Conservation (phyloP, 2,113 vertebrate genomes). For the Tautogolabrus adspersus region DNA sequence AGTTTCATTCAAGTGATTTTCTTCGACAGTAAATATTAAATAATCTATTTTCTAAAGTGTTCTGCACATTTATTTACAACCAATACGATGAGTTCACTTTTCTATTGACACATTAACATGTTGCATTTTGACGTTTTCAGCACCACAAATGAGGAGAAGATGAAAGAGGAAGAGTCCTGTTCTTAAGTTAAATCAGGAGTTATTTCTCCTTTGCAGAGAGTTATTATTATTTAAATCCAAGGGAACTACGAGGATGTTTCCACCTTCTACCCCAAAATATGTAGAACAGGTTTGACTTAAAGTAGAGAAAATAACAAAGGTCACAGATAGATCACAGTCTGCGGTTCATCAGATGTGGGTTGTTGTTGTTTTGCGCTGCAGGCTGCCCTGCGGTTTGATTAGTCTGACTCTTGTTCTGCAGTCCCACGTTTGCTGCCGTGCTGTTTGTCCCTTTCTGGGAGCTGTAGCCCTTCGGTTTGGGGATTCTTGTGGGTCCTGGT, state of each 20-base stretch:
- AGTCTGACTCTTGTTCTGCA: slow-evolving; percentile 51
- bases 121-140: slow-evolving; percentile 24
- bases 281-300: too few species aligned
- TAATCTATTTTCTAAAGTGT: slow-evolving; percentile 13
- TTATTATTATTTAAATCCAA: too few species aligned
- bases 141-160: slow-evolving; percentile 30
- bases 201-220: background rate
- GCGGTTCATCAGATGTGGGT: slow-evolving; percentile 71
- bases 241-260: too few species aligned
- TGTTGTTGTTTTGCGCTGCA: slow-evolving; percentile 60
- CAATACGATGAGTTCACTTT: slow-evolving; percentile 1
- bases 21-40: slow-evolving; percentile 4
- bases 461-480: slow-evolving; percentile 87
- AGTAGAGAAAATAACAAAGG: too few species aligned
- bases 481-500: slow-evolving; percentile 88
- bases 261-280: too few species aligned
- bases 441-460: slow-evolving; percentile 79
- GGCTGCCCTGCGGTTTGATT: slow-evolving; percentile 37
- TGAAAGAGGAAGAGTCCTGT: background rate
- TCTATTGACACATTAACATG: background rate
- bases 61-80: background rate
- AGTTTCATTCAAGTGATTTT: background rate
- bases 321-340: slow-evolving; percentile 50
- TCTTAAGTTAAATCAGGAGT: too few species aligned
- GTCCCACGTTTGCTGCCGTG: slow-evolving; percentile 38